Evolutionary conservation across 2,113 vertebrate species (phyloP).

Genomic region (Turdus rufiventris): DNA sequence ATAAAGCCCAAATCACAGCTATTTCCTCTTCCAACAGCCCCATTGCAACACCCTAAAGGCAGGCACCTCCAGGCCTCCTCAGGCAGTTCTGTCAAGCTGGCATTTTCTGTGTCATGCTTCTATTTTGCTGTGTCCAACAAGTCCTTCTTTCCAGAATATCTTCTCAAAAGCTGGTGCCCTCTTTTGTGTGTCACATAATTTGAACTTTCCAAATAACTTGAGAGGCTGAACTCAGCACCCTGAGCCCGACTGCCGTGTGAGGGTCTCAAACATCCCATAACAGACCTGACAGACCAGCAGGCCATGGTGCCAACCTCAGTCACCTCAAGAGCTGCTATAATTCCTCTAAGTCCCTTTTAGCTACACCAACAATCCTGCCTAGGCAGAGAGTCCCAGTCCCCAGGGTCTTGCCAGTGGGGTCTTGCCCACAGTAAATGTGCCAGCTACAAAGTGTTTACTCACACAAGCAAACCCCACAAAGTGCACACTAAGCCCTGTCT

Average conservation of each 20-base stretch:
- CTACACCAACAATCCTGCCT: background rate
- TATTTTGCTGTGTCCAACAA: background rate
- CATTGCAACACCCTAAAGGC: background rate
- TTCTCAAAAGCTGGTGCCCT: background rate
- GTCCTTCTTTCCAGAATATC: background rate
- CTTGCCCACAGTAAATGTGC: background rate
- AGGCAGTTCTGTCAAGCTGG: background rate
- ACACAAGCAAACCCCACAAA: background rate
- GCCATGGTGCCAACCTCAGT: background rate
- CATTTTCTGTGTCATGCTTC: background rate
- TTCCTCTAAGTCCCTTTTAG: background rate
- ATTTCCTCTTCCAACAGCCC: background rate
- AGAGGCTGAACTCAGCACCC: background rate
- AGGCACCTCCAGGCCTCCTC: background rate
- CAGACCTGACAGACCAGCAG: background rate
- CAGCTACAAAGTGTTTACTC: background rate
- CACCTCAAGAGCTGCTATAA: background rate
- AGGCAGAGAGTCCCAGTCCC: rapidly evolving
- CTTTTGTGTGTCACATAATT: background rate
- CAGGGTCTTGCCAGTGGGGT: background rate
- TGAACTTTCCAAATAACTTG: background rate
- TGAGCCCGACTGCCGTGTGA: rapidly evolving
- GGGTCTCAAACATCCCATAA: background rate
- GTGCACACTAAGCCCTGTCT: rapidly evolving
- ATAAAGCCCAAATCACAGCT: background rate